A percentile compares a stretch with the other conserved stretches of the same genome.
These are phyloP conservation scores for Trogon melanurus DNA, from an alignment of 2,113 vertebrate species.

Conservation along the genomic window DNA sequence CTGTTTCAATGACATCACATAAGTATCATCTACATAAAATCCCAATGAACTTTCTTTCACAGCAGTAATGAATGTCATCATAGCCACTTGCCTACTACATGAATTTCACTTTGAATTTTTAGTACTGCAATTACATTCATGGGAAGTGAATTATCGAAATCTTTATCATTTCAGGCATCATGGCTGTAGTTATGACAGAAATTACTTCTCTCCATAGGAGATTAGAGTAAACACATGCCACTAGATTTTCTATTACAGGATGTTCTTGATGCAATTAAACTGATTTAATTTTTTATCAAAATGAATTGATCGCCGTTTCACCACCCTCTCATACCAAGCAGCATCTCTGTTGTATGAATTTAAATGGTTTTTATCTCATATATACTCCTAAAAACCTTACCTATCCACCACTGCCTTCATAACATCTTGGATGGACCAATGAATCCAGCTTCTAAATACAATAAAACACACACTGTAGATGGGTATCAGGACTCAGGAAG, in stretches of 20 bases:
- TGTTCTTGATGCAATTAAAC: conserved; percentile 7
- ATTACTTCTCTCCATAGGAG: background rate
- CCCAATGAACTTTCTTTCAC: background rate
- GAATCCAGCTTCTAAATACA: background rate
- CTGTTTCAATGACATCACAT: background rate
- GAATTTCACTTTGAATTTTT: conserved; percentile 28
- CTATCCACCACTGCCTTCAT: background rate
- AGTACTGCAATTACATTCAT: conserved; percentile 27
- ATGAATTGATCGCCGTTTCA: background rate
- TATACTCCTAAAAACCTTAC: background rate
- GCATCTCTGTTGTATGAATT: background rate
- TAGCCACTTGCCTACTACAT: background rate
- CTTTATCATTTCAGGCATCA: conserved; percentile 20
- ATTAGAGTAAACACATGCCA: conserved; percentile 22
- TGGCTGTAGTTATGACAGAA: background rate
- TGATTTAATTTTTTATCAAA: conserved; percentile 39
- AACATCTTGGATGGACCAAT: background rate
- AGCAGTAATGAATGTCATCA: conserved; percentile 18
- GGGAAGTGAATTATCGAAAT: conserved; percentile 40
- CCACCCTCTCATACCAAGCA: background rate
- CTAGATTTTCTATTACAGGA: background rate
- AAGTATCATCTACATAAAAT: background rate
- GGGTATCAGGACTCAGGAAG: background rate
- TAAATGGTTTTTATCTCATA: background rate
- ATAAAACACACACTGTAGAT: background rate